Percentiles rank a stretch among this genome's conserved stretches.
phyloP scores from a whole-genome alignment of 2,797 vertebrate genomes.

The Microtus agrestis region DNA sequence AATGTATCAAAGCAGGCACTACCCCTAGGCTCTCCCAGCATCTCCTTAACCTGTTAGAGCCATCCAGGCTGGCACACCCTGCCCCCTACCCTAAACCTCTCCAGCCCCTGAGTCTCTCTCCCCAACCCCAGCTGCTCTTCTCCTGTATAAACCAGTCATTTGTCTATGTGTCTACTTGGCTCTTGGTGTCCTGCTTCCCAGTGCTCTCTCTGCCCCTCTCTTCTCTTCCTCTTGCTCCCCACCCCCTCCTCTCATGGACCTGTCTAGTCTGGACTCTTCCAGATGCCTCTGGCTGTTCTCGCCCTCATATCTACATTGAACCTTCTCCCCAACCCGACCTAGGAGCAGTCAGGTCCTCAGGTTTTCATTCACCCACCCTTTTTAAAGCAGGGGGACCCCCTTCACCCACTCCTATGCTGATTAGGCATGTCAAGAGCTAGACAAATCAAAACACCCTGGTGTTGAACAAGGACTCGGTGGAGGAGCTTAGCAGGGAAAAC shows the following conservation, averaged over 20 bases:
- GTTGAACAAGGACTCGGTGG: background rate
- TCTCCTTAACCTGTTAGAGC: background rate
- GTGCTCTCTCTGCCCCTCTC: background rate
- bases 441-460: slow-evolving; percentile 33
- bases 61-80: background rate
- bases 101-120: background rate
- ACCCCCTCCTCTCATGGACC: background rate
- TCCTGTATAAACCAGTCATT: too few species aligned
- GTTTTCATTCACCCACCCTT: background rate
- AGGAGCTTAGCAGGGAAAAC: background rate
- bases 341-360: background rate
- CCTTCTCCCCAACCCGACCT: background rate
- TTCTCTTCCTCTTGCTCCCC: background rate
- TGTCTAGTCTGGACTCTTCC: background rate
- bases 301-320: background rate
- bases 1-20: background rate
- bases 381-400: background rate
- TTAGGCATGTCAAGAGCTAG: slow-evolving; percentile 45
- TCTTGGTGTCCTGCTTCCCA: background rate
- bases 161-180: background rate
- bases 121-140: background rate
- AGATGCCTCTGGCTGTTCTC: background rate
- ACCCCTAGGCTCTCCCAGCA: background rate
- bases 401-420: background rate
- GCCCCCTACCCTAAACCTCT: background rate